phyloP scores from a whole-genome alignment of 1,140 invertebrate species.

The Oppia nitens region DNA sequence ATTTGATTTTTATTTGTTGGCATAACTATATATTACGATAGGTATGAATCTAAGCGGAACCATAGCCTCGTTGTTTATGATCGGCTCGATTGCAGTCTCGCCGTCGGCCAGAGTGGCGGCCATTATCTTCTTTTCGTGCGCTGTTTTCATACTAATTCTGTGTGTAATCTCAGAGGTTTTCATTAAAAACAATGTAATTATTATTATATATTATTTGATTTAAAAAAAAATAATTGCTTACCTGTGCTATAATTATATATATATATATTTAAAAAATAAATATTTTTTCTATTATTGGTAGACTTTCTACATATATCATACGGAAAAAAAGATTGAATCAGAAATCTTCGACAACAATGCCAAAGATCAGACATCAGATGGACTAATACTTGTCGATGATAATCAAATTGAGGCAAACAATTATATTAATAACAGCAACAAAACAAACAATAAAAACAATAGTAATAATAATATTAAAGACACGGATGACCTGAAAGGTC shows the following conservation, averaged over 20 bases:
- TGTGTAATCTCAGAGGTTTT: background rate
- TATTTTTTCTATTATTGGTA: too few species aligned
- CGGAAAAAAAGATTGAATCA: too few species aligned
- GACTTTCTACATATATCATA: too few species aligned
- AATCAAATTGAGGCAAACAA: background rate
- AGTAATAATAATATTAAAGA: background rate
- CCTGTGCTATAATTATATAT: too few species aligned
- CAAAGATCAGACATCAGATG: background rate
- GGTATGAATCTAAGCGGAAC: conserved; percentile 13
- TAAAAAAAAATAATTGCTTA: too few species aligned
- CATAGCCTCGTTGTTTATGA: conserved; percentile 4
- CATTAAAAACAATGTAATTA: conserved; percentile 8
- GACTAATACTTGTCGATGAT: background rate
- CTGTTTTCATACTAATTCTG: background rate
- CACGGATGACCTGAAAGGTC: background rate
- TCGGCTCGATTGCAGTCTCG: conserved; percentile 9
- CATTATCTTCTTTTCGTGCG: conserved; percentile 12
- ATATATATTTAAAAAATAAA: too few species aligned
- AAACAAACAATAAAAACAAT: background rate
- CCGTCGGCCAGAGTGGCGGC: background rate
- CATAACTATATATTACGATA: too few species aligned
- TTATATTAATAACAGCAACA: background rate
- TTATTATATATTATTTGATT: too few species aligned
- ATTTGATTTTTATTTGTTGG: too few species aligned
- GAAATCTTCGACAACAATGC: too few species aligned